A percentile compares a stretch with the other conserved stretches of the same genome.
Conservation (phyloP, 1,140 invertebrate genomes). For the Drosophila yakuba region DNA sequence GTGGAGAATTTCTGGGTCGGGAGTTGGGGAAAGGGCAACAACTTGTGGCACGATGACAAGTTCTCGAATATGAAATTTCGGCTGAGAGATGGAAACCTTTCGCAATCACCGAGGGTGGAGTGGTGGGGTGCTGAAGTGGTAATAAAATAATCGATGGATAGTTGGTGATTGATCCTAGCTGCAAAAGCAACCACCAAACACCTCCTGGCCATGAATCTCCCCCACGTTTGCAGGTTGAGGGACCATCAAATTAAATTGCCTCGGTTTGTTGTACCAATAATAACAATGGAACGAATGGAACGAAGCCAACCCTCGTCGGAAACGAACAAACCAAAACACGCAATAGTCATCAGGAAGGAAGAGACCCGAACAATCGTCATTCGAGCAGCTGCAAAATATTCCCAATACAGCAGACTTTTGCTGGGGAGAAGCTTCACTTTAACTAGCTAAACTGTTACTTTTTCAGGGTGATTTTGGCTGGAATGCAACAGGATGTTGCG, state of each 20-base stretch:
- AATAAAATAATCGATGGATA: conserved; percentile 71
- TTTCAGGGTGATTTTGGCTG: conserved; percentile 12
- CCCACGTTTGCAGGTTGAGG: conserved; percentile 45
- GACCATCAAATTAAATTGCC: conserved; percentile 70
- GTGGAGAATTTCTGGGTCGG: conserved; percentile 1
- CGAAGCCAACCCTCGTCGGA: conserved; percentile 57
- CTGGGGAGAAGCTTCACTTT: conserved; percentile 3
- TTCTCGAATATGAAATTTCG: conserved; percentile 19
- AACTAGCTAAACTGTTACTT: conserved; percentile 16
- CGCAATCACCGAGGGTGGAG: neutral
- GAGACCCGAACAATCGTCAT: conserved; percentile 16
- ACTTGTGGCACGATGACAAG: conserved; percentile 79
- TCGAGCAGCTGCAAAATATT: conserved; percentile 39
- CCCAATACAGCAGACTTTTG: neutral
- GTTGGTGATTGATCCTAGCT: conserved; percentile 28
- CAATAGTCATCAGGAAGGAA: conserved; percentile 51
- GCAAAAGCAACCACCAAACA: conserved; percentile 36
- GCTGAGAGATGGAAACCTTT: neutral
- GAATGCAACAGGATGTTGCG: conserved; percentile 71
- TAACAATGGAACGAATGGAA: conserved; percentile 35
- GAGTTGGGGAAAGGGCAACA: conserved; percentile 44
- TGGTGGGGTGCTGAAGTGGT: conserved; percentile 15
- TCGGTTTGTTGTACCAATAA: conserved; percentile 76
- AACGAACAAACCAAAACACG: conserved; percentile 51
- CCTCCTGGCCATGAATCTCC: conserved; percentile 2